Evolutionary conservation across 2,797 vertebrate species (phyloP).

Genomic region (Rhadinocentrus ornatus): DNA sequence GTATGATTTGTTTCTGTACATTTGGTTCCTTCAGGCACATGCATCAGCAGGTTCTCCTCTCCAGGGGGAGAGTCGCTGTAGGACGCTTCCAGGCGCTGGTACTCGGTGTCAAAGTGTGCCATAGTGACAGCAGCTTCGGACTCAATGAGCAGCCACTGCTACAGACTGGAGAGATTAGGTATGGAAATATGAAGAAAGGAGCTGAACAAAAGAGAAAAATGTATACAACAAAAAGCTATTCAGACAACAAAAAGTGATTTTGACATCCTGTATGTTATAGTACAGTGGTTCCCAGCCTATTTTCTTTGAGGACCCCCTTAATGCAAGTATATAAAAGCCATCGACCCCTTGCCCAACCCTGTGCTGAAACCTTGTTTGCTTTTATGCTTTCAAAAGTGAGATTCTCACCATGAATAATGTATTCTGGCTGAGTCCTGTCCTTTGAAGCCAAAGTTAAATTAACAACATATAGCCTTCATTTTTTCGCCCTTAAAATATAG

Average conservation of each 20-base stretch:
- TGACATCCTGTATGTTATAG: not conserved
- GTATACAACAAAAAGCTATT: not conserved
- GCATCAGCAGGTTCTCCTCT: constrained; percentile 93
- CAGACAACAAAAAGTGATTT: not conserved
- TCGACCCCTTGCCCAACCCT: too few relatives aligned
- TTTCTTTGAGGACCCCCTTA: too few relatives aligned
- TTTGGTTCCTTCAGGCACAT: constrained; percentile 95
- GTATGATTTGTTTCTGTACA: constrained; percentile 78
- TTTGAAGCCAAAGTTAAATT: too few relatives aligned
- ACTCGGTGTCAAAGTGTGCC: constrained; percentile 96
- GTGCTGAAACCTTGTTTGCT: too few relatives aligned
- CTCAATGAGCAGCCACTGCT: constrained; percentile 58
- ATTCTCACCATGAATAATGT: too few relatives aligned
- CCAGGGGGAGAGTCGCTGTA: constrained; percentile 96
- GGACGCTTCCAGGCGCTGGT: constrained; percentile 94
- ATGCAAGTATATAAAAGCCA: too few relatives aligned
- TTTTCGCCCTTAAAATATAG: too few relatives aligned
- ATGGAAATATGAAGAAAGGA: not conserved
- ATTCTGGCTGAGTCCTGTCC: too few relatives aligned
- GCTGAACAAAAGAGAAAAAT: not conserved
- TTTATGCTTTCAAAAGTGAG: too few relatives aligned
- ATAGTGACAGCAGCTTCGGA: constrained; percentile 77
- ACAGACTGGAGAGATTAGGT: constrained; percentile 53
- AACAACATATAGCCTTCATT: too few relatives aligned
- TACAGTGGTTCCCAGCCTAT: too few relatives aligned